Percentiles rank a stretch among this genome's conserved stretches.
Conservation (phyloP, 2,888 invertebrate genomes). For the Nemotelus pantherinus region DNA sequence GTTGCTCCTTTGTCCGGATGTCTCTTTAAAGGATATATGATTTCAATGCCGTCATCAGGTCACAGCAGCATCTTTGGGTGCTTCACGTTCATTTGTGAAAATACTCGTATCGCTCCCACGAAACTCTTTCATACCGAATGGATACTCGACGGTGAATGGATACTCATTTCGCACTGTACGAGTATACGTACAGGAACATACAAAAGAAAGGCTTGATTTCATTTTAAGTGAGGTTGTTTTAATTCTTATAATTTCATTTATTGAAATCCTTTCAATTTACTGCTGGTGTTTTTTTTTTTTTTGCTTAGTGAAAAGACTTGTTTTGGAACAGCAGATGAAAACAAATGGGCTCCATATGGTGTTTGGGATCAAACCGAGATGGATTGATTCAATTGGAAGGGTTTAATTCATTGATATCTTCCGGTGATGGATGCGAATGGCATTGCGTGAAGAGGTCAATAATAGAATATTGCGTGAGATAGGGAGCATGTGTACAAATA, state of each 20-base stretch:
- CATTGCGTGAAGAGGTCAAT: not conserved
- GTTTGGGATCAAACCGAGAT: not conserved
- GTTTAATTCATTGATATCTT: constrained; percentile 5
- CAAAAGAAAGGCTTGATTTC: constrained; percentile 29
- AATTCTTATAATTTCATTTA: constrained; percentile 14
- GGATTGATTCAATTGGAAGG: constrained; percentile 18
- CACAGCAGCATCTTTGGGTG: not conserved
- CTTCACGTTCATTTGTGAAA: no score
- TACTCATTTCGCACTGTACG: no score
- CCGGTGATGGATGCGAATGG: not conserved
- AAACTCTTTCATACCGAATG: constrained; percentile 2
- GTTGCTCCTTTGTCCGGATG: constrained; percentile 8
- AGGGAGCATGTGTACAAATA: not conserved
- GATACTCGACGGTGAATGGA: no score
- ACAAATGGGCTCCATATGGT: constrained; percentile 15
- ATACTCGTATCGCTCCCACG: constrained; percentile 8
- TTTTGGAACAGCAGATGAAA: constrained; percentile 22
- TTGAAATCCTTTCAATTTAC: constrained; percentile 24
- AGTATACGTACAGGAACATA: not conserved
- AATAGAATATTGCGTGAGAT: constrained; percentile 9
- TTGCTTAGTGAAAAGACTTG: not conserved
- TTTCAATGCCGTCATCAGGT: constrained; percentile 6
- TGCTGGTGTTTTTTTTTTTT: not conserved
- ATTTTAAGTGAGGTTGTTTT: constrained; percentile 32
- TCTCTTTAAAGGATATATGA: constrained; percentile 10